Evolutionary conservation across 2,888 invertebrate species (phyloP).

Genomic region (Watsonalla cultraria): DNA sequence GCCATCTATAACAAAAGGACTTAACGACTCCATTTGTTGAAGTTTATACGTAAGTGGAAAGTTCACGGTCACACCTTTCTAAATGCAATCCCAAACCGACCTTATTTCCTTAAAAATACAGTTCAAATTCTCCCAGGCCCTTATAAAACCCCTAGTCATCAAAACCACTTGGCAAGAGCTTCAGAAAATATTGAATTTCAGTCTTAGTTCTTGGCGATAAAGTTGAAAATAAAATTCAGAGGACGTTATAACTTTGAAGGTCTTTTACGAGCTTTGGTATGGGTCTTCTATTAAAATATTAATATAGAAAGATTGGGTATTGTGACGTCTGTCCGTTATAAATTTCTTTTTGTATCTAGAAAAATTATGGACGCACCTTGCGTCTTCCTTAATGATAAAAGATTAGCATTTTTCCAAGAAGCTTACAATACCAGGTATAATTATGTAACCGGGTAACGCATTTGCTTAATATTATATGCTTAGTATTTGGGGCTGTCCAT

Average conservation of each 20-base stretch:
- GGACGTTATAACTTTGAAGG: background rate
- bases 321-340: background rate
- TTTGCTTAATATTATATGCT: too few relatives aligned
- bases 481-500: too few relatives aligned
- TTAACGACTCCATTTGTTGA: background rate
- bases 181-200: background rate
- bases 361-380: too few relatives aligned
- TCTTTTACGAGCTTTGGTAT: constrained; percentile 6
- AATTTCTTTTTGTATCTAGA: background rate
- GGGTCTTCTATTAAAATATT: constrained; percentile 1
- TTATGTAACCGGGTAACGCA: too few relatives aligned
- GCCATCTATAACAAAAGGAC: background rate
- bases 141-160: background rate
- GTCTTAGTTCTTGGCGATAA: constrained; percentile 11
- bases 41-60: background rate
- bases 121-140: background rate
- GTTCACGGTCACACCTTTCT: background rate
- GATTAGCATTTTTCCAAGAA: too few relatives aligned
- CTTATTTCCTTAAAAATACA: background rate
- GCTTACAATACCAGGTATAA: too few relatives aligned
- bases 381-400: too few relatives aligned
- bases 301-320: background rate
- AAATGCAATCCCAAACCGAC: background rate
- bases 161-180: background rate
- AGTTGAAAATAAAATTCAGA: constrained; percentile 3